A percentile compares a stretch with the other conserved stretches of the same genome.
phyloP scores from a whole-genome alignment of 2,113 vertebrate genomes.

The Scalopus aquaticus region DNA sequence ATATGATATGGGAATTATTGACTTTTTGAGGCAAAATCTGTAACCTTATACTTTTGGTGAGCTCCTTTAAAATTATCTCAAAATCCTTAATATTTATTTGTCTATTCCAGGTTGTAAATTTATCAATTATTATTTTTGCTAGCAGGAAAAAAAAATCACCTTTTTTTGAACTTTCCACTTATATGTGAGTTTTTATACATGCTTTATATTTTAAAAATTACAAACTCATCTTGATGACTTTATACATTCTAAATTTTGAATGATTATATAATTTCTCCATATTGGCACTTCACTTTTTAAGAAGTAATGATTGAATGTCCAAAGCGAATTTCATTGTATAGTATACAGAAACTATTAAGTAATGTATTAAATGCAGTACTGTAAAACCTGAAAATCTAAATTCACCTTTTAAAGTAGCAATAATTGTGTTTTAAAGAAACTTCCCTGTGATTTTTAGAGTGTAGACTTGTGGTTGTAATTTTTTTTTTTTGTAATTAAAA shows the following conservation, averaged over 20 bases:
- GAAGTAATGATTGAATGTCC: neutral
- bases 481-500: slow-evolving; percentile 32
- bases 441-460: neutral
- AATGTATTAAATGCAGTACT: neutral
- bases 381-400: neutral
- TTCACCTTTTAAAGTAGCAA: neutral
- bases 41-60: neutral
- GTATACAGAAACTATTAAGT: neutral
- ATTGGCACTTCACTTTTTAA: neutral
- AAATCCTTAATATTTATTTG: neutral
- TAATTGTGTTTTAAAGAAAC: neutral
- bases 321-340: neutral
- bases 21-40: neutral
- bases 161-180: neutral
- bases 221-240: neutral
- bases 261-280: neutral
- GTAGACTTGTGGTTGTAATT: neutral
- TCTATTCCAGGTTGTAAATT: neutral
- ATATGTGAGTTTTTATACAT: neutral
- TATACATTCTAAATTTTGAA: neutral
- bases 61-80: neutral
- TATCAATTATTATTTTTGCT: neutral
- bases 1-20: neutral
- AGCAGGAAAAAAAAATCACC: neutral
- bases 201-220: neutral